These are phyloP conservation scores for Ptyas mucosa DNA, from an alignment of 2,113 vertebrate species.

Conservation along the genomic window DNA sequence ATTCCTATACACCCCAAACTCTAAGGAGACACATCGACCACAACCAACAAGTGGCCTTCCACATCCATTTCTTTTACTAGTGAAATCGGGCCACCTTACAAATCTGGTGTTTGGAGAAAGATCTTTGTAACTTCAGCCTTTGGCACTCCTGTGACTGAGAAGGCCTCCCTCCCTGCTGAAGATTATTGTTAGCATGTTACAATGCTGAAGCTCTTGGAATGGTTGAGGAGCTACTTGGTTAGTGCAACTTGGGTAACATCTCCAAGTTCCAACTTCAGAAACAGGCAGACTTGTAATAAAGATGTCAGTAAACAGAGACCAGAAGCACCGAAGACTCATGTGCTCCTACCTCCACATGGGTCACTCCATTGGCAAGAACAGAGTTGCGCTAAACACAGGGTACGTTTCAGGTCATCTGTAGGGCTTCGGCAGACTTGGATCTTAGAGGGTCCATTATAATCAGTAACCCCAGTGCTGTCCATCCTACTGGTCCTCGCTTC, in stretches of 20 bases:
- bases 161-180: background rate
- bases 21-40: background rate
- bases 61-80: background rate
- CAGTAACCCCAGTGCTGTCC: background rate
- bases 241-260: background rate
- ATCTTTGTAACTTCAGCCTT: background rate
- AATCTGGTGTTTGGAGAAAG: background rate
- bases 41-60: background rate
- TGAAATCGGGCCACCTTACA: background rate
- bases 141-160: background rate
- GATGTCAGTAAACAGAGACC: slow-evolving; percentile 29
- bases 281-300: slow-evolving; percentile 23
- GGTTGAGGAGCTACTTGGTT: background rate
- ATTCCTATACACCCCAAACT: background rate
- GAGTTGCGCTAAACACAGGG: background rate
- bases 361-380: background rate
- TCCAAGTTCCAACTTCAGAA: background rate
- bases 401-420: background rate
- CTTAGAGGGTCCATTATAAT: background rate
- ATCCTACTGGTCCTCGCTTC: background rate
- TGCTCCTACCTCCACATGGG: background rate
- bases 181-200: background rate
- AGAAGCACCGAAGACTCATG: background rate
- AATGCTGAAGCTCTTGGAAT: background rate
- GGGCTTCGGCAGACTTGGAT: background rate